phyloP scores from a whole-genome alignment of 53 echinoderm and acorn worm species.

The Glandiceps talaboti region DNA sequence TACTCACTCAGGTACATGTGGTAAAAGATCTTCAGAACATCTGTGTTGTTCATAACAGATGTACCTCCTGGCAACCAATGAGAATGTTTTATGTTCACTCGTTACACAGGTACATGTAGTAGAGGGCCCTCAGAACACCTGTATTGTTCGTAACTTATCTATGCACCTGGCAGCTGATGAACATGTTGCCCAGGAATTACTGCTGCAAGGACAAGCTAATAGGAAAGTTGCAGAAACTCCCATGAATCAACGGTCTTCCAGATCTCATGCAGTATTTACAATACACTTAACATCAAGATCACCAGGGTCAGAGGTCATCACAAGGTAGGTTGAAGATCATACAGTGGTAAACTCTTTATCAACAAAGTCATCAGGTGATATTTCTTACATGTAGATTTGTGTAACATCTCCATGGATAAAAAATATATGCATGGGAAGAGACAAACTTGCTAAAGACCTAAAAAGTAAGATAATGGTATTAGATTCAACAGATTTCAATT shows the following conservation, averaged over 20 bases:
- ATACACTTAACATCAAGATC: constrained; percentile 18
- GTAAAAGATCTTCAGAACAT: too few relatives aligned
- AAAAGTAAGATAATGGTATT: too few relatives aligned
- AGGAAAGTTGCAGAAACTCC: constrained; percentile 23
- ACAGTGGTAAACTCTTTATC: background rate
- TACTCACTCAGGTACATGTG: too few relatives aligned
- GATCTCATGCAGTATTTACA: constrained; percentile 41
- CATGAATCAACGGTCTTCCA: constrained; percentile 35
- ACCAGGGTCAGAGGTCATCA: constrained; percentile 19
- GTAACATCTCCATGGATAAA: too few relatives aligned
- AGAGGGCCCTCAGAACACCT: constrained; percentile 32
- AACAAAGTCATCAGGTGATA: too few relatives aligned
- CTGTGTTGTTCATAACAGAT: too few relatives aligned
- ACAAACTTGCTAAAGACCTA: too few relatives aligned
- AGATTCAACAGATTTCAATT: too few relatives aligned
- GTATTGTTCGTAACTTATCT: constrained; percentile 29
- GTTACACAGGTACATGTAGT: constrained; percentile 31
- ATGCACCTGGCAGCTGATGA: constrained; percentile 37
- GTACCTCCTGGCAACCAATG: too few relatives aligned
- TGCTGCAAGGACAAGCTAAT: constrained; percentile 28
- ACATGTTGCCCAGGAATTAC: constrained; percentile 30
- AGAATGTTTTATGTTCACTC: too few relatives aligned
- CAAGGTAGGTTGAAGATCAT: background rate
- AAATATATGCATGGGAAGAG: too few relatives aligned
- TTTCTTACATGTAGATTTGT: too few relatives aligned